Evolutionary conservation across 2,888 invertebrate genomes (phyloP).

Genomic region (Netelia virgata): DNA sequence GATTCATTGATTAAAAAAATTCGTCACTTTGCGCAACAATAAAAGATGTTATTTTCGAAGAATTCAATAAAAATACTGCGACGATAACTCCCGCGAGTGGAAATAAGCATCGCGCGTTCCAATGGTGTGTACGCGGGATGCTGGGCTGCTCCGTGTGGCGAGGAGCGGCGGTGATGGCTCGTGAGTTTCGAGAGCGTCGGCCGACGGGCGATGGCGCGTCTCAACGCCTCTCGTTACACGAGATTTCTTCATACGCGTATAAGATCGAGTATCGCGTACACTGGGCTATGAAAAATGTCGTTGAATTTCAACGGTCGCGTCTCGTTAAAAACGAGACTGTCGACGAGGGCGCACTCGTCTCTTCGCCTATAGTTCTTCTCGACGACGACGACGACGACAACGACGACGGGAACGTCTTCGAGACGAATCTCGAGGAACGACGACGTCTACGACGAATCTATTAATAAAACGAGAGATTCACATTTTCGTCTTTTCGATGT

Average conservation of each 20-base stretch:
- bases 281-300: conserved; percentile 77
- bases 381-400: conserved; percentile 20
- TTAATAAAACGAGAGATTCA: conserved; percentile 75
- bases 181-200: conserved; percentile 76
- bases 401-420: background rate
- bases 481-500: conserved; percentile 46
- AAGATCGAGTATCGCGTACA: conserved; percentile 37
- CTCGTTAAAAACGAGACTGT: conserved; percentile 81
- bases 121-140: conserved; percentile 67
- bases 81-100: conserved; percentile 9
- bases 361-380: conserved; percentile 39
- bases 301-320: conserved; percentile 80
- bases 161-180: conserved; percentile 29
- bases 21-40: background rate
- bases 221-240: conserved; percentile 65
- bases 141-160: conserved; percentile 18
- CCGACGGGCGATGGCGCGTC: conserved; percentile 82
- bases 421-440: conserved; percentile 45
- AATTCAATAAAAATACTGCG: conserved; percentile 28
- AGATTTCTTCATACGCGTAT: conserved; percentile 66
- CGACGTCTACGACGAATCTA: conserved; percentile 73
- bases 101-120: conserved; percentile 60
- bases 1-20: background rate
- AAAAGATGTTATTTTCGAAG: conserved; percentile 9
- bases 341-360: conserved; percentile 66